Base-by-base conservation (phyloP, 2,888 invertebrate genomes). In the Epistrophe grossulariae region DNA sequence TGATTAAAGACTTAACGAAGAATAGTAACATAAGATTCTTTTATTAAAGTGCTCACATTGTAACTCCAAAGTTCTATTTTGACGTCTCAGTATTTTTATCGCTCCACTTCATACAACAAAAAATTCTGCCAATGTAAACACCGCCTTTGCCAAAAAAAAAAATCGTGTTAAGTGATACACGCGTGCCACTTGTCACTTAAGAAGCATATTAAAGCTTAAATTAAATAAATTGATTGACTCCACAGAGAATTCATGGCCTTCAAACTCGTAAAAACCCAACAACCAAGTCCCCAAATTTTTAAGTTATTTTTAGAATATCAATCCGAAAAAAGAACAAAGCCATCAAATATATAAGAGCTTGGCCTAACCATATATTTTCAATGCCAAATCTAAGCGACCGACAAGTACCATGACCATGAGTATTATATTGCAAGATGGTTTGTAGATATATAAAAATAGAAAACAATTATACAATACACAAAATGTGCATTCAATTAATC, bases 401-500 rank as follows among this genome's bases (percentile, higher is more conserved):
- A 17, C 35, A 35, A 59, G 11, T 59, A 59, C 17, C 10, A 64
- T 19, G 43, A 43, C 64, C 28, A 43, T 45, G 19, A 45, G n/a
- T 45, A 28, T 1, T 6, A n/a, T 45, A 28, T 1, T 11, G 17
- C 17, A 11, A 13, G 6, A 24, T 2, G 0, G 10, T 40, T 7
- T 15, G 11, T 38, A 9, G 28, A 15, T 40, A 11, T 9, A 28
- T 28, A n/a, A n/a, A 45, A 9, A 45, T 11, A 64, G 17, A 55
- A 55, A 55, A 15, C 28, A 10, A 64, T 62, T 19, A 35, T 3
- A 35, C 10, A 24, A 38, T 7, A 50, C 9, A 9, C 7, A 62
- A 24, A 71, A 77, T 68, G 52, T 81, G 81, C 84, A 84, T 66
- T 50, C 59, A 43, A 43, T 72, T n/a, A 66, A 66, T 52, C 28